Evolutionary conservation across 1,140 invertebrate genomes (phyloP).

Genomic region (Halyomorpha halys): DNA sequence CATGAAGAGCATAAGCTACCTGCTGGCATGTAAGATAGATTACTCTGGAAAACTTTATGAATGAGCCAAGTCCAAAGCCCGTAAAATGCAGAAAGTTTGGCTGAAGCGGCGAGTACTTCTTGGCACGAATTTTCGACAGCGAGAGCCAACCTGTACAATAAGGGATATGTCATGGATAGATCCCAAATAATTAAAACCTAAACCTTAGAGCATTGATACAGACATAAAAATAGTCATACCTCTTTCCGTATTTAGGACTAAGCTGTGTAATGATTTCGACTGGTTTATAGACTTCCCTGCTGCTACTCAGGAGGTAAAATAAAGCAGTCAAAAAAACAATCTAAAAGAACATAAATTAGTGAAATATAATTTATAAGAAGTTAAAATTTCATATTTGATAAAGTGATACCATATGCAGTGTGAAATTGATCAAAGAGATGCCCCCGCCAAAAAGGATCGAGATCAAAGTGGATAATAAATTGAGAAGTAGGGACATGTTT

Average conservation of each 20-base stretch:
- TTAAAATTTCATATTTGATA: neutral
- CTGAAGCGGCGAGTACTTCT: constrained; percentile 82
- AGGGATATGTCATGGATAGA: too few relatives aligned
- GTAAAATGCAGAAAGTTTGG: constrained; percentile 95
- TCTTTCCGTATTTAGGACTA: constrained; percentile 53
- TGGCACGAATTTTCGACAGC: constrained; percentile 63
- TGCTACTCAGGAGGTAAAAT: constrained; percentile 87
- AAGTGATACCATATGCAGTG: constrained; percentile 74
- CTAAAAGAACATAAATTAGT: constrained; percentile 41
- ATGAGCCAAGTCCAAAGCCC: constrained; percentile 96
- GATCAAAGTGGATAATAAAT: constrained; percentile 71
- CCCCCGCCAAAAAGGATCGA: constrained; percentile 85
- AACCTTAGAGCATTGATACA: neutral
- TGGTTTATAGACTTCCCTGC: constrained; percentile 81
- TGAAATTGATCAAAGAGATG: constrained; percentile 84
- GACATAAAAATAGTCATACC: constrained; percentile 31
- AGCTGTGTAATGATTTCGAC: constrained; percentile 70
- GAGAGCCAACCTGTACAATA: constrained; percentile 51
- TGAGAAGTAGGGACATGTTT: constrained; percentile 84
- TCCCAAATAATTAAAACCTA: neutral
- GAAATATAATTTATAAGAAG: neutral
- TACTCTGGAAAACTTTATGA: constrained; percentile 87
- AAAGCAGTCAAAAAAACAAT: constrained; percentile 91
- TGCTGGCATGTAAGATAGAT: constrained; percentile 90
- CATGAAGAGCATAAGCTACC: constrained; percentile 39